Base-by-base conservation (phyloP, 2,113 vertebrate species). In the Gymnocephalus cernua region DNA sequence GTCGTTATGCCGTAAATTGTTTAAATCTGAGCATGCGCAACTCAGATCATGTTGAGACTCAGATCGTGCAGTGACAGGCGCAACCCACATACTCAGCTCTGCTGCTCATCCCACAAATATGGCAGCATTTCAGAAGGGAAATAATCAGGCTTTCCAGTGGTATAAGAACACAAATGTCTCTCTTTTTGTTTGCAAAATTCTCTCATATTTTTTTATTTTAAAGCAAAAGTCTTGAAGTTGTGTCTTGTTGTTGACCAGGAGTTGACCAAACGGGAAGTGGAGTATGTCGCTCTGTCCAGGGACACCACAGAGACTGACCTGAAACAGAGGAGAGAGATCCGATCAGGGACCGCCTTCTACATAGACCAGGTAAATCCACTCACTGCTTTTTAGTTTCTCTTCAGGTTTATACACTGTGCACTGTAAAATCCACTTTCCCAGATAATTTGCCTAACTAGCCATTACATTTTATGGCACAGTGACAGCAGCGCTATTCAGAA, bases 231-330 rank as follows among this genome's bases (percentile, higher is more conserved):
- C 27, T 58, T 69, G 13, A 25, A 8, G 1, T 23, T 18, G 35
- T 16, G 4, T 1, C 57, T 62, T 63, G 11, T 77, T 61, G 4
- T 57, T 64, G 65, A 78, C 1, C 84, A 99, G 98, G 98, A 99
- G 84, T 86, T 99, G 92, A 99, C 98, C 4, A 97, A 95, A 76
- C 89, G 95, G 15, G 98, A 99, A 77, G 97, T 97, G 0, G 98
- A 99, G 79, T 99, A 99, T 67, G 96, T 99, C 0, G 96, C 98
- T 0, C 83, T 99, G 1, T 99, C 98, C 0, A 95, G 98, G 64
- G 98, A 99, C 86, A 99, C 98, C 44, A 99, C 98, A 0, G 98
- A 99, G 90, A 97, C 96, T 0, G 98, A 99, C 86, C 96, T 99
- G 64, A 99, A 99, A 70, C 98, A 99, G 89, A 95, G 98, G 35